Conservation (phyloP, 2,113 vertebrate species). For the Nannobrachium achirus region DNA sequence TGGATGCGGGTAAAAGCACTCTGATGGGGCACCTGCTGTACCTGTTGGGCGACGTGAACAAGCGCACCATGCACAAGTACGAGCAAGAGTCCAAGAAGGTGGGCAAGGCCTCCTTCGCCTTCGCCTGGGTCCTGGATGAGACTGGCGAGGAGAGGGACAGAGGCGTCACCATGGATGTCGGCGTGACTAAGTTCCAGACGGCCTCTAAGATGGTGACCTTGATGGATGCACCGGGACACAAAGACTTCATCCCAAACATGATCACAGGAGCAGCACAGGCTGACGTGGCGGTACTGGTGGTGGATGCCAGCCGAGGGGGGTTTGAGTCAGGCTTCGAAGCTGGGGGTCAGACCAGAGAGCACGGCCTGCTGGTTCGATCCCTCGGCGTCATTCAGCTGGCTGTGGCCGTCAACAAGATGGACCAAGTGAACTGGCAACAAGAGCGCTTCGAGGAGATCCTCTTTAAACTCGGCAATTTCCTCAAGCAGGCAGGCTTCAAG, state of each 20-base stretch:
- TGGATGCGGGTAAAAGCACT: constrained; percentile 98
- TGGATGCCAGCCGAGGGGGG: no score
- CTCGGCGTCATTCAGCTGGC: no score
- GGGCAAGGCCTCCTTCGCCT: constrained; percentile 97
- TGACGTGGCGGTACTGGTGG: no score
- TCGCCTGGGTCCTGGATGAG: constrained; percentile 98
- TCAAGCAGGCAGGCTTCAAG: constrained; percentile 99
- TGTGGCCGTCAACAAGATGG: not conserved
- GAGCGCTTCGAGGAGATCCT: constrained; percentile 93
- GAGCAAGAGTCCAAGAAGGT: constrained; percentile 98
- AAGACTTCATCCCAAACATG: constrained; percentile 99
- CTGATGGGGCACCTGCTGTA: constrained; percentile 98
- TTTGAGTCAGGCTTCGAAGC: no score
- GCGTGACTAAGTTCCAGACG: constrained; percentile 98
- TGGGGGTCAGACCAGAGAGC: no score
- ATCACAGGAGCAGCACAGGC: constrained; percentile 98
- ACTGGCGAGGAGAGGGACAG: constrained; percentile 98
- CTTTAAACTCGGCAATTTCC: constrained; percentile 93
- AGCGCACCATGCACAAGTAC: constrained; percentile 98
- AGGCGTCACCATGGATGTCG: constrained; percentile 98
- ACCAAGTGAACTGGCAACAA: constrained; percentile 94
- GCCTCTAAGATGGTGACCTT: constrained; percentile 93
- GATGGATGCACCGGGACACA: constrained; percentile 99
- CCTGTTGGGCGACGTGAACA: constrained; percentile 96
- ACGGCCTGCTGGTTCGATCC: no score